Evolutionary conservation across 2,888 invertebrate genomes (phyloP).

Genomic region (Congeria kusceri): DNA sequence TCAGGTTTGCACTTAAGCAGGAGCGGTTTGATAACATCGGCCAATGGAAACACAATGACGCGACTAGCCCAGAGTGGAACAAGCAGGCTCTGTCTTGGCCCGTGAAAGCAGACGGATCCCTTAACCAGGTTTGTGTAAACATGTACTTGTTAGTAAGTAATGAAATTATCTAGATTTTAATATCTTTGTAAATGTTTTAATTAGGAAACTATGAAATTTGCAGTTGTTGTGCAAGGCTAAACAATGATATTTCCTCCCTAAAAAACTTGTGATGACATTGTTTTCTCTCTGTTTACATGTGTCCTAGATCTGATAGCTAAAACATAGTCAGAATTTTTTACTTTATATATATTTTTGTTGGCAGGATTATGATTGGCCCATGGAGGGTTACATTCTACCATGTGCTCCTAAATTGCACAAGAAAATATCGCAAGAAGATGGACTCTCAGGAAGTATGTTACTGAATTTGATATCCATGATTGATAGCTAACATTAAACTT

Average conservation of each 20-base stretch:
- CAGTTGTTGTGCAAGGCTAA: no score
- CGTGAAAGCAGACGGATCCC: conserved; percentile 77
- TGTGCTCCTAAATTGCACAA: conserved; percentile 83
- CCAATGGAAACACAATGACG: conserved; percentile 84
- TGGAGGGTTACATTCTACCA: conserved; percentile 84
- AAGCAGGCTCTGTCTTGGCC: conserved; percentile 85
- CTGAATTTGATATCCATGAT: background rate
- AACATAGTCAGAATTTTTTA: background rate
- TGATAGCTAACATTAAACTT: background rate
- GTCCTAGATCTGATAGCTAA: no score
- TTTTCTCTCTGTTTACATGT: no score
- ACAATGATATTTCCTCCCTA: no score
- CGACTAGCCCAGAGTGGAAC: conserved; percentile 84
- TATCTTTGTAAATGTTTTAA: no score
- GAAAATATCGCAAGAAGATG: conserved; percentile 53
- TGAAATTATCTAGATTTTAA: no score
- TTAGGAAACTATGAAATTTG: no score
- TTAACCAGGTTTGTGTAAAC: conserved; percentile 83
- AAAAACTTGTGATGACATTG: no score
- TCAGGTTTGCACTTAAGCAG: conserved; percentile 85
- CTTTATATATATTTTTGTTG: conserved; percentile 10
- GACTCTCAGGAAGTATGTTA: conserved; percentile 73
- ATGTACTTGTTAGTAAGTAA: background rate
- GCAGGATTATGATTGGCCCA: conserved; percentile 85
- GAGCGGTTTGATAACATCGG: conserved; percentile 84